Percentiles rank a stretch among this genome's conserved stretches.
Conservation (phyloP, 2,113 vertebrate species). For the Tachuris rubrigastra region DNA sequence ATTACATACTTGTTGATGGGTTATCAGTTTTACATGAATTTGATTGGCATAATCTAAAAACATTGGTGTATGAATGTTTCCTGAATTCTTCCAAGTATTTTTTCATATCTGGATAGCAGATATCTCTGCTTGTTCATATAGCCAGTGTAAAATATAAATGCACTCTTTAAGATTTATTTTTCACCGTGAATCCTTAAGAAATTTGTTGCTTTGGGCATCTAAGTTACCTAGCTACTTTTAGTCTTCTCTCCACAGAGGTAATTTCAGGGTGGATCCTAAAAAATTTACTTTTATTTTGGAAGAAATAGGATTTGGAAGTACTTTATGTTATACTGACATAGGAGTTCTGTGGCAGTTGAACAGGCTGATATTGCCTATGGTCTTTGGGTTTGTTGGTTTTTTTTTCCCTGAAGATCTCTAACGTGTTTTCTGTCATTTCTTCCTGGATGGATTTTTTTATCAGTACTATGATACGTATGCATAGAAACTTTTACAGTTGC, state of each 20-base stretch:
- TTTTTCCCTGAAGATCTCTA: not conserved
- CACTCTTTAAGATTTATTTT: not conserved
- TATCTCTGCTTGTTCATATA: not conserved
- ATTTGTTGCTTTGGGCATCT: not conserved
- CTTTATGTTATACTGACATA: not conserved
- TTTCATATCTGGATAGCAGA: not conserved
- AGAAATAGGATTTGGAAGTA: not conserved
- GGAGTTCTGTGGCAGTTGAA: not conserved
- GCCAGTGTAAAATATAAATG: not conserved
- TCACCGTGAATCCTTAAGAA: not conserved
- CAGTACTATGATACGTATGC: not conserved
- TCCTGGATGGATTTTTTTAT: not conserved
- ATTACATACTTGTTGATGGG: not conserved
- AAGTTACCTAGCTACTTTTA: not conserved
- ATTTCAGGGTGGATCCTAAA: not conserved
- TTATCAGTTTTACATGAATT: not conserved
- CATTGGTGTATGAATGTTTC: not conserved
- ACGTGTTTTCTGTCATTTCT: not conserved
- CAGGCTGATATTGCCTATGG: not conserved
- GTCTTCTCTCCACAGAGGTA: not conserved
- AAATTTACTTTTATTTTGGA: not conserved
- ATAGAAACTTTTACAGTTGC: not conserved
- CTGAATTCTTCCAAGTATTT: not conserved
- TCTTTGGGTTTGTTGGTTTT: not conserved
- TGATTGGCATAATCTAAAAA: not conserved